Conservation (phyloP, 1,140 invertebrate genomes). For the Dendroctonus ponderosae region DNA sequence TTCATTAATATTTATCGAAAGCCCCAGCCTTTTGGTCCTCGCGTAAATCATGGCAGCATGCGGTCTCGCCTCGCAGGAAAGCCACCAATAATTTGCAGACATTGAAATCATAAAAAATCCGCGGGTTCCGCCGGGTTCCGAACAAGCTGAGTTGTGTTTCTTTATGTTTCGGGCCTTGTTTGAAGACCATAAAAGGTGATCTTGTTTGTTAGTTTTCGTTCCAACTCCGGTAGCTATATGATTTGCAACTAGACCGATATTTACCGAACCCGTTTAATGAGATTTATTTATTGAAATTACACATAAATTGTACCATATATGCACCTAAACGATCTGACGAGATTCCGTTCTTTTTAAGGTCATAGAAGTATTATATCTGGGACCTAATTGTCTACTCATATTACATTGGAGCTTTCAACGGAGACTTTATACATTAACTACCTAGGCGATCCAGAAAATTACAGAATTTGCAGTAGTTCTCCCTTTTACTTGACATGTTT, state of each 20-base stretch:
- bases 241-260: constrained; percentile 7
- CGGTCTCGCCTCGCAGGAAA: constrained; percentile 29
- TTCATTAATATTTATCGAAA: constrained; percentile 35
- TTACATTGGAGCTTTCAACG: too few species aligned
- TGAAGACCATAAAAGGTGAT: constrained; percentile 26
- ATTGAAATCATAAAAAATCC: constrained; percentile 33
- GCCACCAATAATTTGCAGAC: constrained; percentile 31
- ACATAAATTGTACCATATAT: too few species aligned
- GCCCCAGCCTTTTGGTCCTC: constrained; percentile 19
- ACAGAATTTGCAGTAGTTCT: too few species aligned
- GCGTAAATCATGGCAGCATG: constrained; percentile 32
- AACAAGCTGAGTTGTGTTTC: constrained; percentile 31
- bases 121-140: constrained; percentile 23
- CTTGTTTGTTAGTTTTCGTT: constrained; percentile 21
- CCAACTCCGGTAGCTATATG: constrained; percentile 24
- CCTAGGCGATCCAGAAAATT: too few species aligned
- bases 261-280: too few species aligned
- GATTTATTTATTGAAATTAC: too few species aligned
- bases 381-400: too few species aligned
- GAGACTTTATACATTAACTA: too few species aligned
- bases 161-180: constrained; percentile 30
- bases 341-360: too few species aligned
- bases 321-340: too few species aligned
- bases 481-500: too few species aligned
- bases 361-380: too few species aligned